Percentiles rank a stretch among this genome's conserved stretches.
phyloP scores from a whole-genome alignment of 2,797 vertebrate species.

The Sebastiscus albofasciatus region DNA sequence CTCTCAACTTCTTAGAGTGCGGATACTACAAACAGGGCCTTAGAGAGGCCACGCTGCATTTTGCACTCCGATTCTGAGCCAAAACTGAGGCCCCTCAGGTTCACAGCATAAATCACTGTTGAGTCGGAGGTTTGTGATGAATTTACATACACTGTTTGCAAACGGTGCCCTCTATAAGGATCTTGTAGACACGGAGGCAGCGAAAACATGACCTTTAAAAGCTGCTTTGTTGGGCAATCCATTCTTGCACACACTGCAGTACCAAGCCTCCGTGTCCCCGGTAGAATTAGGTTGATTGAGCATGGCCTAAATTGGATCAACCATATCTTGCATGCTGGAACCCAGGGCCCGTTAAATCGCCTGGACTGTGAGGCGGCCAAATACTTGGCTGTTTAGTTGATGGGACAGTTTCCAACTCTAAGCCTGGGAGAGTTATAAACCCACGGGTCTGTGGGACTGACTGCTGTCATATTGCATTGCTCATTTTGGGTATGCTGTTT shows the following conservation, averaged over 20 bases:
- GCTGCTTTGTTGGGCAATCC: constrained; percentile 80
- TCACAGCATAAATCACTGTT: constrained; percentile 66
- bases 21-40: constrained; percentile 3
- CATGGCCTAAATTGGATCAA: constrained; percentile 80
- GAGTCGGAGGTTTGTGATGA: constrained; percentile 65
- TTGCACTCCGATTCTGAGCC: constrained; percentile 20
- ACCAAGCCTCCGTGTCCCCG: constrained; percentile 58
- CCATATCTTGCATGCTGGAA: constrained; percentile 63
- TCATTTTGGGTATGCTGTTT: constrained; percentile 6
- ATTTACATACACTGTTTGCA: constrained; percentile 71
- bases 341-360: constrained; percentile 62
- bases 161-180: constrained; percentile 60
- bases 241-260: constrained; percentile 77
- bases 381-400: constrained; percentile 55
- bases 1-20: background rate
- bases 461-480: constrained; percentile 46
- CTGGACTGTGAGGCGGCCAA: constrained; percentile 60
- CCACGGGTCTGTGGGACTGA: constrained; percentile 36
- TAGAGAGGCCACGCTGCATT: constrained; percentile 31
- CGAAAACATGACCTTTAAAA: constrained; percentile 83
- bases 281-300: constrained; percentile 82
- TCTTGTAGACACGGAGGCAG: constrained; percentile 62
- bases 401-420: constrained; percentile 45
- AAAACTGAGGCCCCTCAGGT: constrained; percentile 34
- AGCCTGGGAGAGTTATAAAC: constrained; percentile 51